Evolutionary conservation across 2,797 vertebrate species (phyloP), one percentile per base, ranked within the genome.

Genomic region (Acipenser oxyrinchus): DNA sequence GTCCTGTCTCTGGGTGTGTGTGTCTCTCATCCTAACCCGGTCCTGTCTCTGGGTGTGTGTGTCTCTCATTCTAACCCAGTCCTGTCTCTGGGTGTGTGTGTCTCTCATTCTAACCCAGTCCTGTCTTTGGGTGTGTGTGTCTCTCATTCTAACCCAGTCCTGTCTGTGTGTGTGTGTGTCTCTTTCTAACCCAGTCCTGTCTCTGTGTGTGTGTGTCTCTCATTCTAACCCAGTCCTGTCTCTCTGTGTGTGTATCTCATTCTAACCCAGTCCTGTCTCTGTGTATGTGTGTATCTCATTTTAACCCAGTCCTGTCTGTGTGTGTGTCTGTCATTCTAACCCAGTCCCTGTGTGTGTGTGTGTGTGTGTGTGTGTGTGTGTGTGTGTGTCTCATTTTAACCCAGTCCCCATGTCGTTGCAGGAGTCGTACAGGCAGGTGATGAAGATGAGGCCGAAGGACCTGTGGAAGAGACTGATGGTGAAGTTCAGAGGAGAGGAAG

Each of bases 371-470:
- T 81, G 76, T 69, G 67, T 66, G 78, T 75, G 75, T 82, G 79
- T 80, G 72, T 76, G 72, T 73, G 66, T 73, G 75, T 82, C 75
- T 73, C 78, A 79, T 72, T 77, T 73, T 64, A 74, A 82, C 80
- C 72, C 81, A 81, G 80, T 77, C 73, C 61, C 71, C 74, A 70
- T 72, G 68, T 77, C 77, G 6, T 51, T 76, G 52, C 77, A 98
- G 96, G 96, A 99, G 76, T 99, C 96, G 1, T 99, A 99, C 75
- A 90, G 96, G 68, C 95, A 98, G 78, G 95, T 98, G 81, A 99
- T 99, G 96, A 99, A 98, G 88, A 98, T 98, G 96, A 95, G 96
- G 81, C 95, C 96, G 12, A 97, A 97, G 82, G 96, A 99, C 80
- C 80, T 99, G 64, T 98, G 95, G 95, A 98, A 99, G 78, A 91